phyloP scores from a whole-genome alignment of 1,140 invertebrate species.

The Drosophila athabasca region DNA sequence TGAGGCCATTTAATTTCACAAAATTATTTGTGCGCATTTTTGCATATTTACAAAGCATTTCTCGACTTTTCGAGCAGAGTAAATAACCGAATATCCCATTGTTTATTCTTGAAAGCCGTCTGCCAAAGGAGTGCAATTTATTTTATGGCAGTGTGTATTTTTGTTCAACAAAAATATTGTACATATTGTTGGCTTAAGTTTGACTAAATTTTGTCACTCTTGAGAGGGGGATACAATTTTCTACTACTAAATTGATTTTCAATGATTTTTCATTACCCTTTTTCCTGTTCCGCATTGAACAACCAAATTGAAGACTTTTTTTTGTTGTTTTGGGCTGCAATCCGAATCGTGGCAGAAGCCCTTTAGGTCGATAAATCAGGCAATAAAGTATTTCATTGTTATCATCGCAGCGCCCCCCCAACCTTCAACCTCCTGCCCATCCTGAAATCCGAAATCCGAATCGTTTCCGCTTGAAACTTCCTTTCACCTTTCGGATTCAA shows the following conservation, averaged over 20 bases:
- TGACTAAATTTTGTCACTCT: too few relatives aligned
- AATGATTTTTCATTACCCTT: neutral
- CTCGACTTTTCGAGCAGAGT: slow-evolving; percentile 5
- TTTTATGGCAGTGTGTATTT: too few relatives aligned
- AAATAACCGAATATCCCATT: slow-evolving; percentile 26
- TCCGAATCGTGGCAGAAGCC: slow-evolving; percentile 52
- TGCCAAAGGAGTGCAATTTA: slow-evolving; percentile 1
- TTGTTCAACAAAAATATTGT: neutral
- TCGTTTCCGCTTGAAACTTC: slow-evolving; percentile 36
- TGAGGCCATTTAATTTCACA: slow-evolving; percentile 60
- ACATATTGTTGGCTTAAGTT: too few relatives aligned
- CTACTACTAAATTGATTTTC: slow-evolving; percentile 7
- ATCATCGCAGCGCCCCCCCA: slow-evolving; percentile 34
- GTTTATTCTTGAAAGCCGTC: slow-evolving; percentile 17
- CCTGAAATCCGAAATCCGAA: slow-evolving; percentile 20
- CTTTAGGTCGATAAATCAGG: slow-evolving; percentile 70
- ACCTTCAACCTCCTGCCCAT: neutral
- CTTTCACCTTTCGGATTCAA: slow-evolving; percentile 82
- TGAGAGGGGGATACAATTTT: too few relatives aligned
- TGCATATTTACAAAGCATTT: slow-evolving; percentile 53
- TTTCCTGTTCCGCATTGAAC: slow-evolving; percentile 32
- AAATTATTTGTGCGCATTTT: slow-evolving; percentile 48
- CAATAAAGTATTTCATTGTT: slow-evolving; percentile 71
- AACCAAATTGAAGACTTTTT: too few relatives aligned
- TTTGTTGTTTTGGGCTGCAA: too few relatives aligned